Conservation (phyloP, 1,140 invertebrate species). For the Camponotus pennsylvanicus region DNA sequence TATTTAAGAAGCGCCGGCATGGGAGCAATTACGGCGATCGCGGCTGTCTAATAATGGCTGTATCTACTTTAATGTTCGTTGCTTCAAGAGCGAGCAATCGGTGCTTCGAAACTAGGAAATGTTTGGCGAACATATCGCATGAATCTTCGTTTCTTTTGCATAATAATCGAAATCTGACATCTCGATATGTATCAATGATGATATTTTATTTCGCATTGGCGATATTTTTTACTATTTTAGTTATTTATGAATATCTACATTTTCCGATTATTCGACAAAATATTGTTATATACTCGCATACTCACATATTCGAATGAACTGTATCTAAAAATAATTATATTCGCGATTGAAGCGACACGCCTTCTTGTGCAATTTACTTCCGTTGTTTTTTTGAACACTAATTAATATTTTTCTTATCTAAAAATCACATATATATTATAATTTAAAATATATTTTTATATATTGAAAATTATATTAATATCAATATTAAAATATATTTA, state of each 20-base stretch:
- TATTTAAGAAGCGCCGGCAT: not conserved
- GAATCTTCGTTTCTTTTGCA: constrained; percentile 30
- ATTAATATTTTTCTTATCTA: too few species aligned
- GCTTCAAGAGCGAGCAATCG: constrained; percentile 1
- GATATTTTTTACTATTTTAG: not conserved
- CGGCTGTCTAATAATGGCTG: not conserved
- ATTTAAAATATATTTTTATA: too few species aligned
- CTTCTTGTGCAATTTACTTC: too few species aligned
- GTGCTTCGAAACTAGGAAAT: constrained; percentile 7
- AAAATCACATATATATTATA: too few species aligned
- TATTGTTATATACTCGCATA: too few species aligned
- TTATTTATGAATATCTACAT: not conserved
- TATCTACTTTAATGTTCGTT: constrained; percentile 48
- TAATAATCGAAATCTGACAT: constrained; percentile 48
- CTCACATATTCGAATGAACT: too few species aligned
- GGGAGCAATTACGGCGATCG: not conserved
- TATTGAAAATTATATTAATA: not conserved
- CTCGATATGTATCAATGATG: not conserved
- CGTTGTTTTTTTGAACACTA: too few species aligned
- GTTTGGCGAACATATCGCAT: constrained; percentile 44
- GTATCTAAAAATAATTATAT: too few species aligned
- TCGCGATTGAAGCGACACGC: too few species aligned
- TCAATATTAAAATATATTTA: not conserved
- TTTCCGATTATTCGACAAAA: not conserved
- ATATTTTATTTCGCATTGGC: not conserved